phyloP scores from a whole-genome alignment of 1,140 invertebrate genomes.

The Ips typographus region DNA sequence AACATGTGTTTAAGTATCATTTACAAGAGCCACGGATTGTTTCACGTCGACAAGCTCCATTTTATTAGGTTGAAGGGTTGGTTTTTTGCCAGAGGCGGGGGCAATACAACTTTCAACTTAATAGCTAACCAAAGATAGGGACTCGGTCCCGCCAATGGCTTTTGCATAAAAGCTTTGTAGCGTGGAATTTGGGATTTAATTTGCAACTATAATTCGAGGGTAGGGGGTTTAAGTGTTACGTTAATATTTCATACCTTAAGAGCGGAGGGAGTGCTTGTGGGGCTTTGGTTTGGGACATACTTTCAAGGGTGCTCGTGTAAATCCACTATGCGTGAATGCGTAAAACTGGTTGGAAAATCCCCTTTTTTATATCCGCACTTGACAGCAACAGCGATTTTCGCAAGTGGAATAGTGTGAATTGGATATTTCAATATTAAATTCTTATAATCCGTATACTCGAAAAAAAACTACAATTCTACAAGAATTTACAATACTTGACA shows the following conservation, averaged over 20 bases:
- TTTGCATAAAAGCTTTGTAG: constrained; percentile 8
- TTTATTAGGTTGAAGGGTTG: constrained; percentile 17
- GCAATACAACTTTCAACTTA: neutral
- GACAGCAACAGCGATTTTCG: too few relatives aligned
- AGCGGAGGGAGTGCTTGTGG: neutral
- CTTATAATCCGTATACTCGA: too few relatives aligned
- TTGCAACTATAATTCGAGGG: constrained; percentile 28
- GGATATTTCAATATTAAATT: too few relatives aligned
- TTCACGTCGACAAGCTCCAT: constrained; percentile 37
- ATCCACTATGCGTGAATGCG: constrained; percentile 5
- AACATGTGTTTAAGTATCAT: constrained; percentile 44
- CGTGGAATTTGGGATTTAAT: constrained; percentile 23
- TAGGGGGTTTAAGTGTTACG: neutral
- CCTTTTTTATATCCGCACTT: too few relatives aligned
- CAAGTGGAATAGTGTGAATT: too few relatives aligned
- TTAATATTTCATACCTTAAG: constrained; percentile 30
- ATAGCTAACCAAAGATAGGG: neutral
- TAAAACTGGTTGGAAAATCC: neutral
- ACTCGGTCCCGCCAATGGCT: neutral
- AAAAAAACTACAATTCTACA: too few relatives aligned
- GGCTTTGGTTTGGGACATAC: constrained; percentile 1
- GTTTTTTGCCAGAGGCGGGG: constrained; percentile 8
- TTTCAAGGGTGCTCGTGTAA: neutral
- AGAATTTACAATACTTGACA: too few relatives aligned
- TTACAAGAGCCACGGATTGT: constrained; percentile 36